Conservation (phyloP, 2,797 vertebrate genomes). For the Silurus lanzhouensis region DNA sequence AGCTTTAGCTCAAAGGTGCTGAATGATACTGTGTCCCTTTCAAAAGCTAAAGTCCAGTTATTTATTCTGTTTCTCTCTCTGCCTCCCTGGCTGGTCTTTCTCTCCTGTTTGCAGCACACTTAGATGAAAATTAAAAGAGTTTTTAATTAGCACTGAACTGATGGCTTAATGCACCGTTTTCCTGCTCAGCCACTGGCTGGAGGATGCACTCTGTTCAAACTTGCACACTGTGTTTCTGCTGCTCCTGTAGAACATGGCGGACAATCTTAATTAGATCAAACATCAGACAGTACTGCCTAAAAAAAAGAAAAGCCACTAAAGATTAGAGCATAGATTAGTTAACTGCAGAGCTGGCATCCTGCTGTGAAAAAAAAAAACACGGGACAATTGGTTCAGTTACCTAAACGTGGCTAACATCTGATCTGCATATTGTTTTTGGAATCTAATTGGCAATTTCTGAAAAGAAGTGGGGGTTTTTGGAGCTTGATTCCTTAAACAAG, state of each 20-base stretch:
- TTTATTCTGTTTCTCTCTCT: not conserved
- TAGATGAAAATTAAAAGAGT: constrained; percentile 58
- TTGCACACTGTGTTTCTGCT: constrained; percentile 29
- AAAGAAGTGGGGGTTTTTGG: not conserved
- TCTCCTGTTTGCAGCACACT: constrained; percentile 48
- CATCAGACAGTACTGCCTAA: constrained; percentile 47
- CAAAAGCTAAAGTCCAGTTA: not conserved
- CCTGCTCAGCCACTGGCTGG: constrained; percentile 20
- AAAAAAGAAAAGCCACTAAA: constrained; percentile 24
- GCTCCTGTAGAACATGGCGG: constrained; percentile 41
- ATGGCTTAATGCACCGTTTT: constrained; percentile 51
- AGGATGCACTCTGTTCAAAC: constrained; percentile 26
- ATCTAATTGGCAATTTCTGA: not conserved
- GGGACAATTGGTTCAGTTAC: constrained; percentile 3
- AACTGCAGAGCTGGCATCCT: constrained; percentile 28
- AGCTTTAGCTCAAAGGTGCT: not conserved
- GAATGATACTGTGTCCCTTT: constrained; percentile 17
- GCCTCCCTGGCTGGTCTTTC: not conserved
- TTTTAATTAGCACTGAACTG: constrained; percentile 58
- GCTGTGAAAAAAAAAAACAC: constrained; percentile 9
- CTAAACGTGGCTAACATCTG: constrained; percentile 11
- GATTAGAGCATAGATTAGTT: constrained; percentile 52
- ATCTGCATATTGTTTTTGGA: not conserved
- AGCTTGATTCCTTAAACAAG: not conserved
- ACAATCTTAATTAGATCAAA: constrained; percentile 65